phyloP scores from a whole-genome alignment of 2,113 vertebrate genomes.

The Strigops habroptila region DNA sequence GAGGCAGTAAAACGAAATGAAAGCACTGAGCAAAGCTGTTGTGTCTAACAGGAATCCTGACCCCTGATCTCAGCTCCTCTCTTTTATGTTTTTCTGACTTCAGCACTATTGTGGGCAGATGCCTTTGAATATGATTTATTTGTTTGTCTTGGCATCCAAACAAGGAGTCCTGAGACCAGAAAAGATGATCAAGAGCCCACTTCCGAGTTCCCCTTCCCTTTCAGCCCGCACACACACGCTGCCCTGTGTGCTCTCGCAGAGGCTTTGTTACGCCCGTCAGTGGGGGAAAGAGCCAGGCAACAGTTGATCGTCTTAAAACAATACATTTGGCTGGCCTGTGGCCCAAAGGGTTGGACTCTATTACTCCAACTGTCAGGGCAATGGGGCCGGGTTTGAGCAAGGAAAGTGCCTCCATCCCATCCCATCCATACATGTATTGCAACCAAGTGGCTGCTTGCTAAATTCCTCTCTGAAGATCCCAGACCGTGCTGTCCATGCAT shows the following conservation, averaged over 20 bases:
- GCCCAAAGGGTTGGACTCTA: background rate
- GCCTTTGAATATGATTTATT: slow-evolving; percentile 66
- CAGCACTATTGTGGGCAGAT: slow-evolving; percentile 37
- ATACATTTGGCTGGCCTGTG: background rate
- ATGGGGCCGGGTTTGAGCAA: background rate
- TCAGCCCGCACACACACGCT: background rate
- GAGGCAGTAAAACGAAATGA: background rate
- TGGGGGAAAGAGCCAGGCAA: background rate
- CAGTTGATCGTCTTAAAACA: slow-evolving; percentile 43
- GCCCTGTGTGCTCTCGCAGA: background rate
- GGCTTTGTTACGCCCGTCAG: background rate
- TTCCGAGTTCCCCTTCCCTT: slow-evolving; percentile 62
- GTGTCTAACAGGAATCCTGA: slow-evolving; percentile 44
- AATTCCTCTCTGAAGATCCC: background rate
- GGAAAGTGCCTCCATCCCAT: background rate
- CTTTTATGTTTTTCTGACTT: slow-evolving; percentile 28
- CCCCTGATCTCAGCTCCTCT: slow-evolving; percentile 16
- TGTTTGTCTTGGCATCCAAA: slow-evolving; percentile 74
- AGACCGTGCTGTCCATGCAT: accelerated
- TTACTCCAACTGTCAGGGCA: background rate
- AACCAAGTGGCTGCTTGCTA: background rate
- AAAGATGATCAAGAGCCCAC: slow-evolving; percentile 49
- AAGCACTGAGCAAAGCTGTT: background rate
- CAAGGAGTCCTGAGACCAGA: slow-evolving; percentile 44
- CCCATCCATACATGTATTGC: background rate